Base-by-base conservation (phyloP, 1,140 invertebrate species). In the Papilio polyxenes region DNA sequence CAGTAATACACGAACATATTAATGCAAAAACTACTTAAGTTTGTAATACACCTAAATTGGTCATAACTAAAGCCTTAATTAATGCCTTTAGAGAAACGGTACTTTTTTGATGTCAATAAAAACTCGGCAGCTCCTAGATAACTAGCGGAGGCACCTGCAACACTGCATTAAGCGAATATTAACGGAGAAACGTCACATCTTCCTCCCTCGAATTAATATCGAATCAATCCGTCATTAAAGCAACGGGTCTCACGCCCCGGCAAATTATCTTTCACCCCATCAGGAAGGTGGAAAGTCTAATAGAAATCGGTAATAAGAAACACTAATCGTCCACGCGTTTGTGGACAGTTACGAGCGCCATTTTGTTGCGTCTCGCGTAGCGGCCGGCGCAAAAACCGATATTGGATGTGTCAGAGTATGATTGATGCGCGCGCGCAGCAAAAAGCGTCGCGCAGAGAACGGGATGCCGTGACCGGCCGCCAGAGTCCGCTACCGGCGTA, bases 391-490 rank as follows among this genome's bases (percentile, higher is more conserved):
- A 94, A 94, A 94, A 94, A 94, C 87, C 85, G 83, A 94, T 93
- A 94, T 94, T 93, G 92, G 92, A 94, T 92, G 90, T 93, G 92
- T 94, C 92, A 94, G 89, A 89, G 85, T 81, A 94, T 93, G 92
- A 94, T 94, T 89, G 91, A 94, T 94, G 92, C 88, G 88, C 87
- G 83, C 82, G 86, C 82, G 86, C 81, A 75, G 84, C 88, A 92
- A 92, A 93, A 93, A 92, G 84, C 90, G 87, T 90, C 88, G 89
- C 87, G 82, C 81, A 82, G 84, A 82, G 83, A 89, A 92, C 90
- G 92, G 89, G 92, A 90, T 86, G 83, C 87, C 90, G 91, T 92
- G 91, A 93, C 89, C 85, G 83, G 83, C 69, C 85, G 82, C 72
- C 65, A 23, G 48, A 20, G 49, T 9, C 78, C 78, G 87, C 89